phyloP scores from a whole-genome alignment of 2,113 vertebrate genomes.

The Rattus rattus region DNA sequence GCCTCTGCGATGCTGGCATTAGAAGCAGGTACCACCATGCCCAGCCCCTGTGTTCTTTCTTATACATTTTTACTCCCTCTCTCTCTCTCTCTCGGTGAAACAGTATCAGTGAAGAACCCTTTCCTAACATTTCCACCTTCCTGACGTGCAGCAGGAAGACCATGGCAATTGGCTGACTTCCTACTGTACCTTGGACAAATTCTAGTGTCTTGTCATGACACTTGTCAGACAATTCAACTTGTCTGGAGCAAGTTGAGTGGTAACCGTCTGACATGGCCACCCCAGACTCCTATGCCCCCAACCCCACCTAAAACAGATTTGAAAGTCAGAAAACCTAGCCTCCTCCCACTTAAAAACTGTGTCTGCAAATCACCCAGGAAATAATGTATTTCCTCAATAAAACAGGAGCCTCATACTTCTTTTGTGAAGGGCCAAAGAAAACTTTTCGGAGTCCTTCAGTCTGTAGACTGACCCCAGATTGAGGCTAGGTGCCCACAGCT shows the following conservation, averaged over 20 bases:
- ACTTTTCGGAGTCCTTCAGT: constrained; percentile 43
- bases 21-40: background rate
- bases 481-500: background rate
- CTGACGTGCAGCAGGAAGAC: constrained; percentile 45
- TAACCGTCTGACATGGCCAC: constrained; percentile 73
- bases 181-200: constrained; percentile 56
- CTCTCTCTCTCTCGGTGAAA: background rate
- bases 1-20: background rate
- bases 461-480: constrained; percentile 39
- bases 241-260: constrained; percentile 71
- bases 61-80: background rate
- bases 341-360: constrained; percentile 77
- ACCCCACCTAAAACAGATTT: constrained; percentile 78
- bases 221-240: no score
- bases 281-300: background rate
- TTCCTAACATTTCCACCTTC: constrained; percentile 33
- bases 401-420: constrained; percentile 71
- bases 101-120: background rate
- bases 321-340: constrained; percentile 77
- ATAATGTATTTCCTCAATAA: constrained; percentile 81
- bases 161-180: constrained; percentile 22
- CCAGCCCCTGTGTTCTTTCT: background rate
- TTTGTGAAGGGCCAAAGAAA: constrained; percentile 67
- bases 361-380: constrained; percentile 78
- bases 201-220: constrained; percentile 18